Percentiles rank a stretch among this genome's conserved stretches.
Evolutionary conservation across 2,113 vertebrate species (phyloP).

Genomic region (Speoplatyrhinus poulsoni): DNA sequence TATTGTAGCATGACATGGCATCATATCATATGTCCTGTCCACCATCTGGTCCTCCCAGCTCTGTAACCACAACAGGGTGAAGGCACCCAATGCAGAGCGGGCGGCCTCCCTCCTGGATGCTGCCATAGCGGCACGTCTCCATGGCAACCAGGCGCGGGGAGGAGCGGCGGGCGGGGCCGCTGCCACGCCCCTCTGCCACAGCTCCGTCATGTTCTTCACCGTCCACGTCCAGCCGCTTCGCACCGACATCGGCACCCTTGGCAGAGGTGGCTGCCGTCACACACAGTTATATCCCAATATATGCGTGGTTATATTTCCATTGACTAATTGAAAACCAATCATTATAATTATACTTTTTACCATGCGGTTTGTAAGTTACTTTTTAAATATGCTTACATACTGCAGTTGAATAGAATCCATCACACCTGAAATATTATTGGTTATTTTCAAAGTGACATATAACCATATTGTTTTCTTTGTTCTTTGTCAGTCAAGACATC

Average conservation of each 20-base stretch:
- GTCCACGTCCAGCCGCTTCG: constrained; percentile 94
- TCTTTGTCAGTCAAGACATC: neutral
- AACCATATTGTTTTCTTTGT: neutral
- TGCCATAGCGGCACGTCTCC: constrained; percentile 83
- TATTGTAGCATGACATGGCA: neutral
- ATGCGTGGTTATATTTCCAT: no score
- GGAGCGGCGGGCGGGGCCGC: constrained; percentile 70
- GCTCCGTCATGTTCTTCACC: constrained; percentile 97
- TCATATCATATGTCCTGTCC: neutral
- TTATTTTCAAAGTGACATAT: neutral
- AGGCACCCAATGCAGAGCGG: constrained; percentile 89
- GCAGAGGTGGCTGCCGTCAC: constrained; percentile 85
- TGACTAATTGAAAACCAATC: no score
- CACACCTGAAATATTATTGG: neutral
- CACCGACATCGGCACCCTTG: constrained; percentile 84
- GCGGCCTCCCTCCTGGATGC: constrained; percentile 92
- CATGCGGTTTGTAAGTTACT: neutral
- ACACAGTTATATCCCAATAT: neutral
- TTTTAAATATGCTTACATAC: neutral
- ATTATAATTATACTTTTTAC: neutral
- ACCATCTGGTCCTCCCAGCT: constrained; percentile 71
- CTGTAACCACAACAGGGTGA: constrained; percentile 91
- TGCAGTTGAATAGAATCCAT: no score
- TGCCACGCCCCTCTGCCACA: constrained; percentile 76
- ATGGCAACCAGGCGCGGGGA: constrained; percentile 75